Evolutionary conservation across 2,113 vertebrate species (phyloP).

Genomic region (Alexandromys fortis): DNA sequence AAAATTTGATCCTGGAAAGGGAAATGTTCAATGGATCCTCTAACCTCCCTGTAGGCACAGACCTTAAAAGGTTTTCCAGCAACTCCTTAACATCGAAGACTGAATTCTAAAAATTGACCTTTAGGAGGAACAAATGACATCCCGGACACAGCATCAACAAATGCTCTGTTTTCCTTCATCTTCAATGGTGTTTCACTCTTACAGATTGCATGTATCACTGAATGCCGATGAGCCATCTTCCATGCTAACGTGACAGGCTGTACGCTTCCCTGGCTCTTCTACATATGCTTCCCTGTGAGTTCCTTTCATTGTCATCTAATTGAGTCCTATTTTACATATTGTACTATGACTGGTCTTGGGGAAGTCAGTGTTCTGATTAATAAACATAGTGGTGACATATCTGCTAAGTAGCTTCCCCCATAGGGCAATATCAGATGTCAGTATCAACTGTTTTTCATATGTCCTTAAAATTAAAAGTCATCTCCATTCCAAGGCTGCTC

Average conservation of each 20-base stretch:
- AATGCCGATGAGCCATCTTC: not conserved
- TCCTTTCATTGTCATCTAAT: not conserved
- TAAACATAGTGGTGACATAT: not conserved
- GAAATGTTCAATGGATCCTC: not conserved
- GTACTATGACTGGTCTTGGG: not conserved
- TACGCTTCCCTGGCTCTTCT: not conserved
- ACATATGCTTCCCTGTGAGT: not conserved
- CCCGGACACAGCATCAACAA: not conserved
- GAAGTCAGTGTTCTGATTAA: not conserved
- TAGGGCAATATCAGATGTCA: not conserved
- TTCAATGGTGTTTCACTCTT: not conserved
- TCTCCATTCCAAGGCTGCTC: not conserved
- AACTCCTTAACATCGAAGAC: too few relatives aligned
- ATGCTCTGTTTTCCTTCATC: not conserved
- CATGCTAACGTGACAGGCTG: not conserved
- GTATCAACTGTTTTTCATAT: not conserved
- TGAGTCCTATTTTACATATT: not conserved
- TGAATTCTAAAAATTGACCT: too few relatives aligned
- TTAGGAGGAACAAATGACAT: not conserved
- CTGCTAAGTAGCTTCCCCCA: not conserved
- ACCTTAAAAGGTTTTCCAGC: not conserved
- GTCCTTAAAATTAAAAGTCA: not conserved
- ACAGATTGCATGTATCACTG: not conserved
- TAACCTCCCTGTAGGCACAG: accelerated
- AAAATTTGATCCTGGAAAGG: not conserved